These are phyloP conservation scores for Actenoides hombroni DNA, from an alignment of 2,113 vertebrate genomes.

Conservation along the genomic window DNA sequence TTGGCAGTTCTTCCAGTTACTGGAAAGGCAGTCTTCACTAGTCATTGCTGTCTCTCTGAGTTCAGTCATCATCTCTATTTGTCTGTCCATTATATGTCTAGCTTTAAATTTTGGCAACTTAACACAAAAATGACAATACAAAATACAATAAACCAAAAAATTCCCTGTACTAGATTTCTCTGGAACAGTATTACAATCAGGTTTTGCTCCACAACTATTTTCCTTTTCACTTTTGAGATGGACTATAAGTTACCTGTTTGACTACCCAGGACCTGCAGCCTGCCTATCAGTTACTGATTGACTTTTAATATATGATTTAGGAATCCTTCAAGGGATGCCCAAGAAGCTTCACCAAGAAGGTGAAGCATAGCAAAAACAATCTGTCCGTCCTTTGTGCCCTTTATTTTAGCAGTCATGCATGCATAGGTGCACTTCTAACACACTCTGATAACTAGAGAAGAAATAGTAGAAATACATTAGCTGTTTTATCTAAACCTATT, in stretches of 20 bases:
- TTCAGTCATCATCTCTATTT: not conserved
- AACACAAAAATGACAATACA: not conserved
- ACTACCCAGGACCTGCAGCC: not conserved
- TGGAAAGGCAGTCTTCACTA: not conserved
- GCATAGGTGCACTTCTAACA: not conserved
- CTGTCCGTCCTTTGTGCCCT: not conserved
- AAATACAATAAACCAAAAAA: not conserved
- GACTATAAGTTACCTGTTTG: not conserved
- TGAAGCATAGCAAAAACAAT: not conserved
- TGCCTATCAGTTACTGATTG: not conserved
- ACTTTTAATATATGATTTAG: not conserved
- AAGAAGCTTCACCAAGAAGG: not conserved
- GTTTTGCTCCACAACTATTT: not conserved
- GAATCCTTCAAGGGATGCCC: not conserved
- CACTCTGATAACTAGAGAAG: not conserved
- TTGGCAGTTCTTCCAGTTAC: not conserved
- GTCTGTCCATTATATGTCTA: not conserved
- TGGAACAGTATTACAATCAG: no score
- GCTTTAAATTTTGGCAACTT: not conserved
- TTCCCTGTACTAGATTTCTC: no score
- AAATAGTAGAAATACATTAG: not conserved
- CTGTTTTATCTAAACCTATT: not conserved
- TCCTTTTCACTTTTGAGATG: not conserved
- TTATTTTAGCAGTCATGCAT: not conserved
- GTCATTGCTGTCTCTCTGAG: not conserved